Conservation (phyloP, 2,888 invertebrate species). For the Nemoura dubitans region DNA sequence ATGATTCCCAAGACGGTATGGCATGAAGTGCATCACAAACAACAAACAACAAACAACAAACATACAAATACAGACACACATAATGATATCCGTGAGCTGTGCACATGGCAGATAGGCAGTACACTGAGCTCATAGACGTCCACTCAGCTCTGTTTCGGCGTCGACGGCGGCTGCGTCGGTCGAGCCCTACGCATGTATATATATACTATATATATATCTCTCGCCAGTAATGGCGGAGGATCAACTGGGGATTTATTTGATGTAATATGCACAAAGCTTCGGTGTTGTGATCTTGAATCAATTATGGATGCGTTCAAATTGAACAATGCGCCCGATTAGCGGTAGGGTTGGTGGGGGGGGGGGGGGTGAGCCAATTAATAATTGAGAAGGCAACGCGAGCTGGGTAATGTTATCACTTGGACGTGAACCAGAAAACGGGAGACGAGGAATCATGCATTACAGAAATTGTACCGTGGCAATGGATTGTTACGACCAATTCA, state of each 20-base stretch:
- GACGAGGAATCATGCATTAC: too few species aligned
- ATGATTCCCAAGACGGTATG: background rate
- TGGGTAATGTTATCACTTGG: background rate
- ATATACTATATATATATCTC: too few species aligned
- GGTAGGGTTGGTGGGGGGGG: slow-evolving; percentile 14
- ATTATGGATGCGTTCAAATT: slow-evolving; percentile 4
- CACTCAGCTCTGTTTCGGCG: background rate
- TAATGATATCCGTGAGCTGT: background rate
- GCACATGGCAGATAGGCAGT: background rate
- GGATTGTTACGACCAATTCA: background rate
- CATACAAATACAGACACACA: background rate
- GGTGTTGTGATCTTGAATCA: slow-evolving; percentile 12
- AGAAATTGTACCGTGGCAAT: background rate
- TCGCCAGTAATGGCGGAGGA: background rate
- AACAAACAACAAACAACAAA: slow-evolving; percentile 5
- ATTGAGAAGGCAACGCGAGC: slow-evolving; percentile 31
- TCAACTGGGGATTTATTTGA: slow-evolving; percentile 12
- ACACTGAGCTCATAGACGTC: background rate
- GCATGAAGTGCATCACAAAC: background rate
- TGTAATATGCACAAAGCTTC: slow-evolving; percentile 12
- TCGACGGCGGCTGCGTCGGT: background rate
- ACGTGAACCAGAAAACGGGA: slow-evolving; percentile 20
- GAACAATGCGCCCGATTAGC: background rate
- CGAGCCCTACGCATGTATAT: too few species aligned
- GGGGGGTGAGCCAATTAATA: slow-evolving; percentile 9